Evolutionary conservation across 2,797 vertebrate genomes (phyloP), one percentile per base, ranked within the genome.

Genomic region (Poliocrania exsul): DNA sequence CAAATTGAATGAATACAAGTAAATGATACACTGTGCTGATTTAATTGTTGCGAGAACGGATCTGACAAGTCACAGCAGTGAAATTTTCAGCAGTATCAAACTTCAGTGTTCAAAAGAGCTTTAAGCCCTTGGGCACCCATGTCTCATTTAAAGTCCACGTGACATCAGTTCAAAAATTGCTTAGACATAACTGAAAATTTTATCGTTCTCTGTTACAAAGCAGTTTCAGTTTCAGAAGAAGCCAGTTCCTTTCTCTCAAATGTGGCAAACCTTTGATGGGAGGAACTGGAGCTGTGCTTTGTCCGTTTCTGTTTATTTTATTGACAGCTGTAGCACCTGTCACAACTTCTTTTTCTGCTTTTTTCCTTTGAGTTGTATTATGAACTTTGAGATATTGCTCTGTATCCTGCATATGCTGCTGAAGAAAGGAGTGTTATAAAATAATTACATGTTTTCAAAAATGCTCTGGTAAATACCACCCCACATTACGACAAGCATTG

Each of bases 361-460:
- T 84, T 77, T 73, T 94, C 90, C 92, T 92, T 94, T 92, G 96
- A 97, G 92, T 96, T 97, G 66, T 89, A 85, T 98, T 97, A 90
- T 95, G 81, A 97, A 90, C 88, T 97, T 94, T 81, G 91, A 97
- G 95, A 91, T 97, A 94, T 40, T 50, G 13, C 85, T 94, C 95
- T 96, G 85, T 97, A 83, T 96, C 92, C 95, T 96, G 95, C 96
- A 92, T 97, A 93, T 95, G 93, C 96, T 96, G 88, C 96, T 91
- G 96, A 97, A 97, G 97, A 97, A 96, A 96, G 94, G 92, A 97
- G 96, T 96, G 96, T 97, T 98, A 94, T 92, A 93, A 97, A 98
- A 97, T 97, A 97, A 98, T 97, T 92, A 95, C 49, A 70, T 98
- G 94, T 97, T 98, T 97, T 98, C 97, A 92, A 97, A 97, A 97